Percentiles rank a stretch among this genome's conserved stretches.
These are phyloP conservation scores for Heliconius erato DNA, from an alignment of 2,888 invertebrate species.

Conservation along the genomic window DNA sequence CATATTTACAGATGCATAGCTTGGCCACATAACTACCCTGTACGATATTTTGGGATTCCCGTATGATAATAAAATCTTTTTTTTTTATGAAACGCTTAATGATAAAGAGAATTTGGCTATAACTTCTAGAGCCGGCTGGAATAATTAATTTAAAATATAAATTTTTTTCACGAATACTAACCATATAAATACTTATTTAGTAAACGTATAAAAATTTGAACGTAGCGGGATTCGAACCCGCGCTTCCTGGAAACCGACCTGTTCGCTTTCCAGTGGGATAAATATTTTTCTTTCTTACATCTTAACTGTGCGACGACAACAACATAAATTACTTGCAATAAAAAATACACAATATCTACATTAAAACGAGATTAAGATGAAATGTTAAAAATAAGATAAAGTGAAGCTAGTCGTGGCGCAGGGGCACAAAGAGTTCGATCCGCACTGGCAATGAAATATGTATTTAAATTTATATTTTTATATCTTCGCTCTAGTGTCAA, in stretches of 20 bases:
- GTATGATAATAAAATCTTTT: not conserved
- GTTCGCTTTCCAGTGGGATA: no score
- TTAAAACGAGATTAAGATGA: constrained; percentile 10
- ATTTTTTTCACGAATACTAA: no score
- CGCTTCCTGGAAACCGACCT: no score
- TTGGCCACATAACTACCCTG: constrained; percentile 52
- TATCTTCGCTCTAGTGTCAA: no score
- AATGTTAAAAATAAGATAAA: not conserved
- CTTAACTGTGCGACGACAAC: not conserved
- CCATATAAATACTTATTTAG: no score
- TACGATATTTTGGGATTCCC: not conserved
- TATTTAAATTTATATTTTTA: no score
- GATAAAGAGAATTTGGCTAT: not conserved
- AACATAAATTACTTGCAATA: not conserved
- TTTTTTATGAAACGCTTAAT: not conserved
- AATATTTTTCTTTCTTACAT: not conserved
- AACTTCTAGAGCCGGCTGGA: no score
- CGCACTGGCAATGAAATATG: no score
- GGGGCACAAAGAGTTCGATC: no score
- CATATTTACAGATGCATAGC: constrained; percentile 67
- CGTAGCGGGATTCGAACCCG: no score
- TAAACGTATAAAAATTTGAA: no score
- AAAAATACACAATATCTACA: not conserved
- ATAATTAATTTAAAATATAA: no score
- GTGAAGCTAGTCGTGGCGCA: not conserved